Conservation (phyloP, 2,113 vertebrate genomes). For the Istiophorus platypterus region DNA sequence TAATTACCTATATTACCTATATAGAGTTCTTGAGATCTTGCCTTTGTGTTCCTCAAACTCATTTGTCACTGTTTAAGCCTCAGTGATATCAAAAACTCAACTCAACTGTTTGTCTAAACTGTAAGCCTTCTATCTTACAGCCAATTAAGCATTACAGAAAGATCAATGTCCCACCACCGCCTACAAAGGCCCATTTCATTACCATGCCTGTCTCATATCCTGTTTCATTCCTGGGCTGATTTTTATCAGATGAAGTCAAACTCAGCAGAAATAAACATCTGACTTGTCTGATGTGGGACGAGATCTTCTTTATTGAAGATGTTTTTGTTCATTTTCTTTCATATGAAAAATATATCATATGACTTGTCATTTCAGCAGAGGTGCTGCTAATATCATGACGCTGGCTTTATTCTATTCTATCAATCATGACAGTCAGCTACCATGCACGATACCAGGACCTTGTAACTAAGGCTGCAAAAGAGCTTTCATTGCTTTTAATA, state of each 20-base stretch:
- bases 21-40: slow-evolving; percentile 16
- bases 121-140: slow-evolving; percentile 22
- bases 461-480: background rate
- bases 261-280: slow-evolving; percentile 8
- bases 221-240: background rate
- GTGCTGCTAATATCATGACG: background rate
- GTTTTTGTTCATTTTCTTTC: background rate
- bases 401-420: background rate
- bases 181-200: slow-evolving; percentile 17
- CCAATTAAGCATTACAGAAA: slow-evolving; percentile 7
- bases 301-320: background rate
- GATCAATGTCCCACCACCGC: background rate
- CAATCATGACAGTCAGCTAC: background rate
- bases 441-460: background rate
- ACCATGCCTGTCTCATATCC: slow-evolving; percentile 27
- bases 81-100: slow-evolving; percentile 30
- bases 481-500: background rate
- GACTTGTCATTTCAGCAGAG: background rate
- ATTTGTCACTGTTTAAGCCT: slow-evolving; percentile 37
- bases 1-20: background rate
- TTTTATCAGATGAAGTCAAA: slow-evolving; percentile 38
- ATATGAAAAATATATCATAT: background rate
- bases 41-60: background rate
- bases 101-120: slow-evolving; percentile 7
- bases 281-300: background rate